These are phyloP conservation scores for Drosophila trichaetosa DNA, from an alignment of 2,888 invertebrate genomes.

Conservation along the genomic window DNA sequence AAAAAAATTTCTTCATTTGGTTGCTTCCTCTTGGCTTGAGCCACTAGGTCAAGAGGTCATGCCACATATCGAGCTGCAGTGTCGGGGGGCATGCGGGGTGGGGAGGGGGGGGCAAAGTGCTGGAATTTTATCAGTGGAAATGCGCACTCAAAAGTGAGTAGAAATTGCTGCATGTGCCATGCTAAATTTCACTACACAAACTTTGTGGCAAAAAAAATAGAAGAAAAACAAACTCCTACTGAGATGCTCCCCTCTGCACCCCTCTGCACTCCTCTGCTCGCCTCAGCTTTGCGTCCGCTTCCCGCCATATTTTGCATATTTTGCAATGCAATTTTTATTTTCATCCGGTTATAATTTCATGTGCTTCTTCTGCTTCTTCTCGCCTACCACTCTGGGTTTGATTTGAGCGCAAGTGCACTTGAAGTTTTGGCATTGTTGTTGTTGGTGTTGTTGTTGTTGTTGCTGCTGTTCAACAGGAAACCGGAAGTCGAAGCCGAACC, in stretches of 20 bases:
- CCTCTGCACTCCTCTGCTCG: not conserved
- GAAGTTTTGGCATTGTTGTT: conserved; percentile 45
- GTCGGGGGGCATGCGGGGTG: not conserved
- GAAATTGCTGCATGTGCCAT: conserved; percentile 54
- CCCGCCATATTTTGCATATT: conserved; percentile 55
- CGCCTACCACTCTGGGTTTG: not conserved
- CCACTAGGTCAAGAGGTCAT: conserved; percentile 76
- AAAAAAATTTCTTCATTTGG: not conserved
- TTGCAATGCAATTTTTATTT: conserved; percentile 35
- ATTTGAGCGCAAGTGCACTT: conserved; percentile 51
- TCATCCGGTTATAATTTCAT: conserved; percentile 14
- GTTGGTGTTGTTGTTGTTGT: conserved; percentile 14
- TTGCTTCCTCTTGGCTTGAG: conserved; percentile 11
- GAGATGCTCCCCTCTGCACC: not conserved
- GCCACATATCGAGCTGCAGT: conserved; percentile 42
- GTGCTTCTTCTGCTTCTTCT: not conserved
- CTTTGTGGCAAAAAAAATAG: conserved; percentile 28
- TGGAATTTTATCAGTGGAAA: conserved; percentile 57
- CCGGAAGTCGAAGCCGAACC: conserved; percentile 65
- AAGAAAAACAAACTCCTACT: not conserved
- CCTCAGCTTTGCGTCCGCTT: not conserved
- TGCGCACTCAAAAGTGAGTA: conserved; percentile 33
- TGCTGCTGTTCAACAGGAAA: conserved; percentile 39
- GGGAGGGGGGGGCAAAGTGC: conserved; percentile 12
- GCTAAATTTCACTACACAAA: conserved; percentile 51